Percentiles rank a stretch among this genome's conserved stretches.
Evolutionary conservation across 2,113 vertebrate genomes (phyloP).

Genomic region (Polyodon spathula): DNA sequence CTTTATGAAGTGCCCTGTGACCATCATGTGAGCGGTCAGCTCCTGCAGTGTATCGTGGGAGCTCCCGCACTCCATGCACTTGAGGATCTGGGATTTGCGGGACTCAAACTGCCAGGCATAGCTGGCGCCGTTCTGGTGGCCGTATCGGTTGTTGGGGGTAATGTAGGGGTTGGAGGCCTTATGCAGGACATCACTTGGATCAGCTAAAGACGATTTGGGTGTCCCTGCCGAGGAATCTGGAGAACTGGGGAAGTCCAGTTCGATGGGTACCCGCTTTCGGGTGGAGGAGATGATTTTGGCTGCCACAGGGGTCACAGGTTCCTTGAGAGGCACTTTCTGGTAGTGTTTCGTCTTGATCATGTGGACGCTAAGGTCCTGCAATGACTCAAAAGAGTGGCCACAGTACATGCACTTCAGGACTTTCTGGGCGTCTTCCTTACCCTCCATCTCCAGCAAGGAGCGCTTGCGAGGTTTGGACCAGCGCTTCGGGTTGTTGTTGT

Average conservation of each 20-base stretch:
- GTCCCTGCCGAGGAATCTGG: slow-evolving; percentile 87
- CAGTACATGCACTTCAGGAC: slow-evolving; percentile 98
- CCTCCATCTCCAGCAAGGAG: slow-evolving; percentile 95
- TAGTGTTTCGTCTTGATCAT: slow-evolving; percentile 99
- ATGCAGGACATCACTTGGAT: slow-evolving; percentile 71
- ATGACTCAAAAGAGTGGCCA: slow-evolving; percentile 96
- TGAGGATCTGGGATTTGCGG: slow-evolving; percentile 93
- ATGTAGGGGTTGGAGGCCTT: slow-evolving; percentile 90
- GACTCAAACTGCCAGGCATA: slow-evolving; percentile 98
- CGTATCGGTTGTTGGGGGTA: slow-evolving; percentile 91
- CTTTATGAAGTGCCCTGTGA: slow-evolving; percentile 97
- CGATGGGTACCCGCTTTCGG: slow-evolving; percentile 80
- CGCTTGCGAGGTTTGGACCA: slow-evolving; percentile 98
- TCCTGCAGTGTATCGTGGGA: slow-evolving; percentile 94
- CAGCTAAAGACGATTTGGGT: slow-evolving; percentile 67
- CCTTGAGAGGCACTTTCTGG: slow-evolving; percentile 99
- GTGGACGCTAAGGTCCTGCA: slow-evolving; percentile 95
- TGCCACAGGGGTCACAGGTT: slow-evolving; percentile 89
- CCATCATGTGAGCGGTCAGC: slow-evolving; percentile 98
- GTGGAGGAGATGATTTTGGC: slow-evolving; percentile 87
- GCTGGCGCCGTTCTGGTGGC: slow-evolving; percentile 96
- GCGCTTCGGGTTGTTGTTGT: slow-evolving; percentile 80
- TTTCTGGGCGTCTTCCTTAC: slow-evolving; percentile 96
- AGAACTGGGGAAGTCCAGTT: slow-evolving; percentile 88
- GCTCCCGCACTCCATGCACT: slow-evolving; percentile 98